Conservation (phyloP, 2,797 vertebrate genomes). For the Spizella passerina region DNA sequence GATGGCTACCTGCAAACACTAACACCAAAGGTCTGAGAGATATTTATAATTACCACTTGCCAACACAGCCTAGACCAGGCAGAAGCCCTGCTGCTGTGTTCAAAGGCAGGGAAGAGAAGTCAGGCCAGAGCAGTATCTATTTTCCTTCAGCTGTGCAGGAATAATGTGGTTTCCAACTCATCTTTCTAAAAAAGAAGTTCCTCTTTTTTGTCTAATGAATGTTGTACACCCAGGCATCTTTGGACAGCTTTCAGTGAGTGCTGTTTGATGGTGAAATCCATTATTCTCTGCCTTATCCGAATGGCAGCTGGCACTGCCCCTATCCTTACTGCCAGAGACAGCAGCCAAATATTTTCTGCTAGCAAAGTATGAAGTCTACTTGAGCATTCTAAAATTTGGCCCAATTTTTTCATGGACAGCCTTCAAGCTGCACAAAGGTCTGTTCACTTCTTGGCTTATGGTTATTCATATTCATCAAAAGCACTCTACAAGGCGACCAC, state of each 20-base stretch:
- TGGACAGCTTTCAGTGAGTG: constrained; percentile 5
- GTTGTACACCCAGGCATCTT: background rate
- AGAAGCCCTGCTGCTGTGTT: background rate
- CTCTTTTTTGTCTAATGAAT: background rate
- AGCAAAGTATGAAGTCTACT: background rate
- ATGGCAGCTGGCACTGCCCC: background rate
- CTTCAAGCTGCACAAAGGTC: constrained; percentile 21
- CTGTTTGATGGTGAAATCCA: constrained; percentile 24
- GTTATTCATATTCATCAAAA: background rate
- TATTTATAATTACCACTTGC: background rate
- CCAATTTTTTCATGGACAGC: background rate
- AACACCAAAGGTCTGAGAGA: background rate
- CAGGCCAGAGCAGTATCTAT: background rate
- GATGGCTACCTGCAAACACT: background rate
- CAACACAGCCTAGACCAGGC: background rate
- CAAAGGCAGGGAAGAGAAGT: background rate
- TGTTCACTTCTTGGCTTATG: background rate
- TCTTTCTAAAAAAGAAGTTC: background rate
- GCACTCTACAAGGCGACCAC: fast-evolving
- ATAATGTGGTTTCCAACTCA: background rate
- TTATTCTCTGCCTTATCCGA: constrained; percentile 27
- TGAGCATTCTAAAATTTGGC: constrained; percentile 21
- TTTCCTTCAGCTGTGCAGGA: background rate
- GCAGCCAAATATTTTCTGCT: constrained; percentile 28
- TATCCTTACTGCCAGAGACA: background rate